Conservation (phyloP, 1,140 invertebrate species). For the Drosophila simulans region DNA sequence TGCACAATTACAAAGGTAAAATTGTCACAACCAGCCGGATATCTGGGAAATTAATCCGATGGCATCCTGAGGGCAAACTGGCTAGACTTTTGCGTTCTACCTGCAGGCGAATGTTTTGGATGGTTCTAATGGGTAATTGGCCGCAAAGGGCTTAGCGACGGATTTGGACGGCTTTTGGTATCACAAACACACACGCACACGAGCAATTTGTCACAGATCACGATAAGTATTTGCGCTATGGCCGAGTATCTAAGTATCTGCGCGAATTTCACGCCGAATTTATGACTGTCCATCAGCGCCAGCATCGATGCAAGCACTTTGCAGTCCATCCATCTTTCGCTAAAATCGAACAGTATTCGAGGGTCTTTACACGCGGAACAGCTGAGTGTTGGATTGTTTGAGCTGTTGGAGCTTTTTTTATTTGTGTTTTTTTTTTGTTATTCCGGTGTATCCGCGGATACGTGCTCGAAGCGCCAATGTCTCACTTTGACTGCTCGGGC, state of each 20-base stretch:
- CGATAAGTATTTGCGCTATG: slow-evolving; percentile 44
- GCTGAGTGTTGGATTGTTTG: slow-evolving; percentile 48
- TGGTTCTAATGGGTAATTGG: slow-evolving; percentile 45
- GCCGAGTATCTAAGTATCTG: slow-evolving; percentile 38
- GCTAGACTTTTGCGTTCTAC: slow-evolving; percentile 9
- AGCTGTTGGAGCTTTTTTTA: slow-evolving; percentile 2
- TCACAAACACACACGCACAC: slow-evolving; percentile 37
- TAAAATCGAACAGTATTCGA: slow-evolving; percentile 41
- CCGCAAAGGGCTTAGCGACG: slow-evolving; percentile 34
- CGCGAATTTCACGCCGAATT: slow-evolving; percentile 66
- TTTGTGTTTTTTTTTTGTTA: slow-evolving; percentile 13
- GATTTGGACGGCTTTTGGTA: slow-evolving; percentile 39
- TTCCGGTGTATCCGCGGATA: slow-evolving; percentile 80
- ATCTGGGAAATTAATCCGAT: slow-evolving; percentile 59
- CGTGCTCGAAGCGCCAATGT: slow-evolving; percentile 84
- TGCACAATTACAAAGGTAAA: slow-evolving; percentile 14
- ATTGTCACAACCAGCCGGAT: slow-evolving; percentile 21
- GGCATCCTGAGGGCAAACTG: slow-evolving; percentile 40
- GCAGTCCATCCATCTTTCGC: slow-evolving; percentile 72
- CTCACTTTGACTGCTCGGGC: slow-evolving; percentile 84
- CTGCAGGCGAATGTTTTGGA: slow-evolving; percentile 26
- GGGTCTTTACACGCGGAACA: slow-evolving; percentile 47
- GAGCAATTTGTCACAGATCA: slow-evolving; percentile 43
- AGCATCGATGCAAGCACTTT: slow-evolving; percentile 74
- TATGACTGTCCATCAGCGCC: slow-evolving; percentile 61